These are phyloP conservation scores for Drosophila hamatofila DNA, from an alignment of 2,888 invertebrate species.

Conservation along the genomic window DNA sequence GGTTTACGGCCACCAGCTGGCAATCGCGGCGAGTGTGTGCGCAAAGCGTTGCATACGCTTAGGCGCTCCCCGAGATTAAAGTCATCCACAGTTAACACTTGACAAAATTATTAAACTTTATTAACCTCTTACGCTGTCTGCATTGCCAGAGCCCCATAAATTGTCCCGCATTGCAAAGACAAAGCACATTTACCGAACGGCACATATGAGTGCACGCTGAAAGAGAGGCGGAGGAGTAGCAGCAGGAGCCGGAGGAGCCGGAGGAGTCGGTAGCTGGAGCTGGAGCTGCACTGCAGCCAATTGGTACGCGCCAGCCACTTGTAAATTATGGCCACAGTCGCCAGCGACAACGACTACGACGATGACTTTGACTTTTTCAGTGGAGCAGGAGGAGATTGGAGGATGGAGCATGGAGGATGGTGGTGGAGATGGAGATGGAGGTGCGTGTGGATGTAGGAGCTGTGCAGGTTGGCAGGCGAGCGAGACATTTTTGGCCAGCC, in stretches of 20 bases:
- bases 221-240: background rate
- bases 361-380: slow-evolving; percentile 30
- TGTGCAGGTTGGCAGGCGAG: slow-evolving; percentile 5
- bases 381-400: background rate
- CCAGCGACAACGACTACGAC: slow-evolving; percentile 32
- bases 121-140: slow-evolving; percentile 69
- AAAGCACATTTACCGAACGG: slow-evolving; percentile 47
- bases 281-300: slow-evolving; percentile 55
- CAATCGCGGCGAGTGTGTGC: slow-evolving; percentile 12
- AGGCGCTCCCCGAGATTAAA: slow-evolving; percentile 56
- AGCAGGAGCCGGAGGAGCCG: too few species aligned
- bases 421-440: background rate
- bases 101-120: slow-evolving; percentile 75
- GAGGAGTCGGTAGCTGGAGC: background rate
- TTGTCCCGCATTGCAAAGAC: slow-evolving; percentile 52
- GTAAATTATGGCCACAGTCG: slow-evolving; percentile 71
- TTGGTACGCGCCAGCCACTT: slow-evolving; percentile 65
- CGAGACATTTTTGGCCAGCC: slow-evolving; percentile 27
- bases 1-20: slow-evolving; percentile 49
- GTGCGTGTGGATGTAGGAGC: background rate
- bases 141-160: slow-evolving; percentile 57
- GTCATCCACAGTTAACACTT: slow-evolving; percentile 62
- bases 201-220: slow-evolving; percentile 18
- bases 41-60: slow-evolving; percentile 45
- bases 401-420: background rate